phyloP scores from a whole-genome alignment of 2,888 invertebrate species.

The Ectobius pallidus region DNA sequence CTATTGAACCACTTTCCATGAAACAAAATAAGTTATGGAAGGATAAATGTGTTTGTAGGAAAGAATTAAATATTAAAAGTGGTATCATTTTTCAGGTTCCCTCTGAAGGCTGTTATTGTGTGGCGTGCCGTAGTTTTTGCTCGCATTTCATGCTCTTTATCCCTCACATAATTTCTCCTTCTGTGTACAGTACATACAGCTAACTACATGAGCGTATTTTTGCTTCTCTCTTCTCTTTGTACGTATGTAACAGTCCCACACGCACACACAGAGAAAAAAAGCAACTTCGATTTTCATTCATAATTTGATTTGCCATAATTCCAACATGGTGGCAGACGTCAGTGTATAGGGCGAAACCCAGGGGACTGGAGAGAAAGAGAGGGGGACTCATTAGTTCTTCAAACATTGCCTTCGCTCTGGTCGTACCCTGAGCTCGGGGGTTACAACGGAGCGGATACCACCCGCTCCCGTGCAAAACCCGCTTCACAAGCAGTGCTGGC shows the following conservation, averaged over 20 bases:
- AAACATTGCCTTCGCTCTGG: conserved; percentile 41
- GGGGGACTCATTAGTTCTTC: conserved; percentile 44
- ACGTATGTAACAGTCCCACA: conserved; percentile 32
- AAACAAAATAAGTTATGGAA: too few species aligned
- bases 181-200: neutral
- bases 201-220: conserved; percentile 40
- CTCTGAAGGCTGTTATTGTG: too few species aligned
- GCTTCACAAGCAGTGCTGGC: too few species aligned
- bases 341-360: conserved; percentile 11
- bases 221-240: conserved; percentile 25
- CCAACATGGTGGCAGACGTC: conserved; percentile 37
- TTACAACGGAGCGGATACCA: conserved; percentile 3
- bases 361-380: conserved; percentile 33
- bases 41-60: too few species aligned
- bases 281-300: conserved; percentile 42
- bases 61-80: too few species aligned
- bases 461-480: too few species aligned
- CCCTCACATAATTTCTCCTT: conserved; percentile 11
- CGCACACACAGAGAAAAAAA: conserved; percentile 34
- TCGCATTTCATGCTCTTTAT: conserved; percentile 27
- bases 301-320: conserved; percentile 44
- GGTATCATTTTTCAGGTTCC: too few species aligned
- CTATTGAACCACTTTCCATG: too few species aligned
- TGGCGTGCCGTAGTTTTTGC: too few species aligned
- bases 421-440: conserved; percentile 24